A percentile compares a stretch with the other conserved stretches of the same genome.
These are phyloP conservation scores for Podarcis siculus DNA, from an alignment of 2,797 vertebrate species.

Conservation along the genomic window DNA sequence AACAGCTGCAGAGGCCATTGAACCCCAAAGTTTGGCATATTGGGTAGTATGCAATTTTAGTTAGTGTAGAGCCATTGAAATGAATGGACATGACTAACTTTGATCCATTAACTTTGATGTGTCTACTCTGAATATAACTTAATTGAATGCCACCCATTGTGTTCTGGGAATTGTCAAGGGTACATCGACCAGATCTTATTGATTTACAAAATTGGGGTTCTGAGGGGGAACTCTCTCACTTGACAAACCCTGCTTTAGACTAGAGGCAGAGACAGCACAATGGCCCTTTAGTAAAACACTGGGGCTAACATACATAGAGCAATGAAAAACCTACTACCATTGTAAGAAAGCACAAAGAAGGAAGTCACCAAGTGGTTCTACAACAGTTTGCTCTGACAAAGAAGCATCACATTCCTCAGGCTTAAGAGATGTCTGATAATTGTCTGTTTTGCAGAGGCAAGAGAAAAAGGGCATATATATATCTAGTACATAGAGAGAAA, in stretches of 20 bases:
- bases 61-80: too few species aligned
- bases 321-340: slow-evolving; percentile 11
- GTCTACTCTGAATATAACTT: too few species aligned
- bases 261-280: background rate
- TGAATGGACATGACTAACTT: too few species aligned
- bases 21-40: background rate
- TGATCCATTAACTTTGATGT: too few species aligned
- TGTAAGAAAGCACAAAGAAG: slow-evolving; percentile 19
- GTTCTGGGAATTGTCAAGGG: background rate
- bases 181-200: background rate
- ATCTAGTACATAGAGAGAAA: background rate
- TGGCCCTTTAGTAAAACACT: background rate
- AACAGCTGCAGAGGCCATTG: background rate
- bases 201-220: background rate
- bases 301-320: background rate
- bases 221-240: background rate
- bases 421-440: background rate
- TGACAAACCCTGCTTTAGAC: background rate
- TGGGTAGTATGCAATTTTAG: too few species aligned
- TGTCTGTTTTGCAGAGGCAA: background rate
- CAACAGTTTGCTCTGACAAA: background rate
- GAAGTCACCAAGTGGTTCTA: slow-evolving; percentile 20
- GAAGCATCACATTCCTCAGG: background rate
- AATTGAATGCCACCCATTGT: background rate
- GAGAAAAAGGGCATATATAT: background rate